A percentile compares a stretch with the other conserved stretches of the same genome.
Conservation (phyloP, 2,888 invertebrate genomes). For the Diploptera punctata region DNA sequence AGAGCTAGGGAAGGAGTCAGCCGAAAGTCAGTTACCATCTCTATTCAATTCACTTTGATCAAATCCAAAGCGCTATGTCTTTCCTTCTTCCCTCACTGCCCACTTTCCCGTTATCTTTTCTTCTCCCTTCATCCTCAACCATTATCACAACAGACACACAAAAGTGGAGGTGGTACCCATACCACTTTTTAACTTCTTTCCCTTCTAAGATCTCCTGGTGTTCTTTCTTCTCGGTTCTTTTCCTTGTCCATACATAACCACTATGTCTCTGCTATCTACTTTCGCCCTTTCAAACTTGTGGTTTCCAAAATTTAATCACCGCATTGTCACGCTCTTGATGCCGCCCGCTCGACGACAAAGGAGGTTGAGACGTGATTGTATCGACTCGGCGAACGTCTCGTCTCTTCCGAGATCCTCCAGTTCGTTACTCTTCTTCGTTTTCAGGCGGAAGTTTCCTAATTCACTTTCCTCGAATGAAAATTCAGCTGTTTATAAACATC, state of each 20-base stretch:
- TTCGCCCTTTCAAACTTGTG: slow-evolving; percentile 2
- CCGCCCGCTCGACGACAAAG: slow-evolving; percentile 27
- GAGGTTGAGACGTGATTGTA: slow-evolving; percentile 29
- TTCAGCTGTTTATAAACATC: no score
- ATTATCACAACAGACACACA: slow-evolving; percentile 22
- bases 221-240: slow-evolving; percentile 15
- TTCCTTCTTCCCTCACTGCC: slow-evolving; percentile 8
- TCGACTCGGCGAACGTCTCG: slow-evolving; percentile 26
- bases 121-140: slow-evolving; percentile 4
- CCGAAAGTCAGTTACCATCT: slow-evolving; percentile 40
- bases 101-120: slow-evolving; percentile 17
- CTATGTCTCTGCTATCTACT: not conserved
- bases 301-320: slow-evolving; percentile 39
- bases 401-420: no score
- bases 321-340: slow-evolving; percentile 33
- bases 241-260: slow-evolving; percentile 26
- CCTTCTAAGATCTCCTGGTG: slow-evolving; percentile 19
- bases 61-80: slow-evolving; percentile 30
- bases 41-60: slow-evolving; percentile 42
- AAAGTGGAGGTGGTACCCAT: not conserved
- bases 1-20: not conserved
- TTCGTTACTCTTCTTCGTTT: no score
- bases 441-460: no score
- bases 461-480: no score
- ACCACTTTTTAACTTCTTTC: not conserved